Evolutionary conservation across 2,113 vertebrate genomes (phyloP).

Genomic region (Mystacornis crossleyi): DNA sequence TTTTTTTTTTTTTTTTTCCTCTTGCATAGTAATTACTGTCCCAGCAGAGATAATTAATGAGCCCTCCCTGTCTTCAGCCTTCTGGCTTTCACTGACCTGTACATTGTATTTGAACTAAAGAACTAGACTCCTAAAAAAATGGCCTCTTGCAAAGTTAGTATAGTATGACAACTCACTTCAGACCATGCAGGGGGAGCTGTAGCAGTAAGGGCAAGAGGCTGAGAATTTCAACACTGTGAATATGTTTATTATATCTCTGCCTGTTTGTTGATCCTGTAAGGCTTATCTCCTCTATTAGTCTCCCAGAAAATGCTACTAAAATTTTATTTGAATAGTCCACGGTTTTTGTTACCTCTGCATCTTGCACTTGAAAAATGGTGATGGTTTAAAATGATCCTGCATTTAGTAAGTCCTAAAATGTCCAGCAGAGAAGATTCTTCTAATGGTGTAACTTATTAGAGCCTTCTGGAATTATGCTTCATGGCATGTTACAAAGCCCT

Average conservation of each 20-base stretch:
- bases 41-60: background rate
- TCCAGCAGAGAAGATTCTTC: background rate
- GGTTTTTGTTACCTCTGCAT: background rate
- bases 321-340: background rate
- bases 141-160: background rate
- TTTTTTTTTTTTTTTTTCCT: background rate
- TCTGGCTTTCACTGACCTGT: background rate
- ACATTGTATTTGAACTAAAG: background rate
- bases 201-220: background rate
- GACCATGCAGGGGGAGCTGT: background rate
- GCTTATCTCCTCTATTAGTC: background rate
- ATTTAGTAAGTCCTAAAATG: background rate
- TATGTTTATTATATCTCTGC: background rate
- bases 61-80: background rate
- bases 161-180: background rate
- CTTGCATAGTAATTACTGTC: background rate
- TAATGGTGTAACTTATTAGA: conserved; percentile 21
- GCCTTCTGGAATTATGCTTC: conserved; percentile 38
- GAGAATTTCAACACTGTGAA: background rate
- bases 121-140: background rate
- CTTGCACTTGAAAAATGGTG: background rate
- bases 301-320: background rate
- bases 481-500: conserved; percentile 19
- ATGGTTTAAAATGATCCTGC: background rate
- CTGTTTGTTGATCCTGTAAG: background rate